Conservation (phyloP, 2,797 vertebrate genomes). For the Sternarchorhynchus goeldii region DNA sequence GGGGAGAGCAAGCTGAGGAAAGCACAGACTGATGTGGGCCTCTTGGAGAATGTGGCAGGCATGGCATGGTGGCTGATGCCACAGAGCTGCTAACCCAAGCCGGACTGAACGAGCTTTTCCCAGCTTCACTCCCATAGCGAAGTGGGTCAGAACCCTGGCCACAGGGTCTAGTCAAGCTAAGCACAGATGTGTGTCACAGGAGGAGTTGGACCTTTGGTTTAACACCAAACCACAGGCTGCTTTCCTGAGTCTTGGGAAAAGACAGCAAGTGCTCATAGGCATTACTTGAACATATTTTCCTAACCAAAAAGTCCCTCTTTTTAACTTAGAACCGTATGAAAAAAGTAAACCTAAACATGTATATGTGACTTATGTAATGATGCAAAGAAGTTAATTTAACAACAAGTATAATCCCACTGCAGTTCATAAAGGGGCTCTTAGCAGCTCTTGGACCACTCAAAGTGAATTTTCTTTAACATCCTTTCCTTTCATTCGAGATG, state of each 20-base stretch:
- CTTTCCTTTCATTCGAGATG: constrained; percentile 27
- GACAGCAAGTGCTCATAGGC: constrained; percentile 49
- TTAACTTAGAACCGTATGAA: constrained; percentile 5
- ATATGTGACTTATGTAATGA: constrained; percentile 65
- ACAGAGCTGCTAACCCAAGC: constrained; percentile 5
- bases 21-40: constrained; percentile 3
- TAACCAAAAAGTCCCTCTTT: background rate
- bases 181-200: constrained; percentile 74
- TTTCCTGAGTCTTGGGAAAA: constrained; percentile 60
- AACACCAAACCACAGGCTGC: constrained; percentile 65
- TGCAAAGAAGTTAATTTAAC: constrained; percentile 59
- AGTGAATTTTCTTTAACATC: constrained; percentile 28
- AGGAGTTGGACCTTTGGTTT: constrained; percentile 64
- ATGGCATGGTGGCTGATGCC: constrained; percentile 3
- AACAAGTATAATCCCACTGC: constrained; percentile 56
- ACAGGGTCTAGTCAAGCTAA: constrained; percentile 65
- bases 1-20: constrained; percentile 34
- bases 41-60: constrained; percentile 27
- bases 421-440: constrained; percentile 53
- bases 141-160: constrained; percentile 67
- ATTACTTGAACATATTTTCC: background rate
- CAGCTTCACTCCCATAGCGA: constrained; percentile 52
- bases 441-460: constrained; percentile 66
- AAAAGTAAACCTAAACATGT: constrained; percentile 9
- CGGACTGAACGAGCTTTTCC: constrained; percentile 47